A percentile compares a stretch with the other conserved stretches of the same genome.
Conservation (phyloP, 1,140 invertebrate genomes). For the Patella vulgata region DNA sequence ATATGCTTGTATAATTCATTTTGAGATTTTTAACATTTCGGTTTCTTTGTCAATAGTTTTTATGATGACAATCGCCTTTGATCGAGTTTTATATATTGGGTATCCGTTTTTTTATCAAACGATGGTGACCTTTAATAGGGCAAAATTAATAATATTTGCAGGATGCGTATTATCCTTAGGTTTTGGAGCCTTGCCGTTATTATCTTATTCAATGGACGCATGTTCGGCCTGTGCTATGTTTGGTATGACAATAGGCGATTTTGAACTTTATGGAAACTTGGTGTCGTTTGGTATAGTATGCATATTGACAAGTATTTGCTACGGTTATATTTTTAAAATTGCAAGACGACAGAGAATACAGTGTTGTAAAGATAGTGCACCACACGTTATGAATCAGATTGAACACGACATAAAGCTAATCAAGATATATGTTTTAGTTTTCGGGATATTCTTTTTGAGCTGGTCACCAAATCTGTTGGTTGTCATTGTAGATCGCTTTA, state of each 20-base stretch:
- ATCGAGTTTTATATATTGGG: conserved; percentile 2
- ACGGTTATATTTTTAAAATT: conserved; percentile 4
- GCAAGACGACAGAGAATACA: neutral
- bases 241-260: neutral
- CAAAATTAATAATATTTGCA: neutral
- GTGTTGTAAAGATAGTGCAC: too few species aligned
- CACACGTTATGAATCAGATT: too few species aligned
- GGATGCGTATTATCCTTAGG: neutral
- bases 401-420: conserved; percentile 1
- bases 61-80: conserved; percentile 5
- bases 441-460: conserved; percentile 6
- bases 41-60: conserved; percentile 2
- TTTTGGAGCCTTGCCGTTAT: neutral
- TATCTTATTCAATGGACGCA: neutral
- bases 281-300: neutral
- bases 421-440: conserved; percentile 6
- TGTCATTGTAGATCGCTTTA: neutral
- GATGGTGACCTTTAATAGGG: neutral
- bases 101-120: conserved; percentile 5
- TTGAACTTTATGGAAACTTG: neutral
- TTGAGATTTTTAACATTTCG: conserved; percentile 1
- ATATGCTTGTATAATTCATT: conserved; percentile 3
- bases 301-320: neutral
- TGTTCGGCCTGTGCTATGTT: neutral
- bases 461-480: conserved; percentile 4